Conservation (phyloP, 2,888 invertebrate genomes). For the Heliconius cydno region DNA sequence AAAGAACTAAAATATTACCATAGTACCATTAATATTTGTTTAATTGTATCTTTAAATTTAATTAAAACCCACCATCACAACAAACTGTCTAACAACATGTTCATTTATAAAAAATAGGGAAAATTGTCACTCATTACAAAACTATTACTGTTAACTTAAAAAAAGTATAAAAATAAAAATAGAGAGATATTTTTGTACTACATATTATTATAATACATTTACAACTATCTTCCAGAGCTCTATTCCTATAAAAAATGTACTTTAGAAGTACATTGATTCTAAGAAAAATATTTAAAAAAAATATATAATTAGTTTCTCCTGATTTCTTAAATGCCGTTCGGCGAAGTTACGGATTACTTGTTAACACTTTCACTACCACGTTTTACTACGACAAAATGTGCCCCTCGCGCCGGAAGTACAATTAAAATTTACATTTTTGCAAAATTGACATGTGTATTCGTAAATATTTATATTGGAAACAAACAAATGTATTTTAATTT, state of each 20-base stretch:
- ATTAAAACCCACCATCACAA: no score
- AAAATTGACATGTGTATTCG: background rate
- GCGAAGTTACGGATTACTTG: background rate
- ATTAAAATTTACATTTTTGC: background rate
- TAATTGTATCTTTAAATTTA: no score
- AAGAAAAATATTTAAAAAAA: background rate
- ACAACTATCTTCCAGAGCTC: background rate
- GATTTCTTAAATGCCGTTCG: background rate
- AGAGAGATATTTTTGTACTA: no score
- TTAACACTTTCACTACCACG: constrained; percentile 12
- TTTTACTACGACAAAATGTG: constrained; percentile 12
- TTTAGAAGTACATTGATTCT: background rate
- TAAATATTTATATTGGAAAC: background rate
- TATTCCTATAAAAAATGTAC: background rate
- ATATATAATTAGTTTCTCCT: background rate
- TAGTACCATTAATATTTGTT: no score
- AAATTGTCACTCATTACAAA: no score
- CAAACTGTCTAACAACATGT: no score
- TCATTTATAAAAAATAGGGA: no score
- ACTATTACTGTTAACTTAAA: no score
- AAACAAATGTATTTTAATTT: background rate
- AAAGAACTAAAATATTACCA: no score
- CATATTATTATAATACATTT: background rate
- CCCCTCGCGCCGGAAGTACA: background rate
- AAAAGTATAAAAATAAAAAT: no score